Percentiles rank a stretch among this genome's conserved stretches.
Evolutionary conservation across 2,888 invertebrate species (phyloP).

Genomic region (Drosophila histrio): DNA sequence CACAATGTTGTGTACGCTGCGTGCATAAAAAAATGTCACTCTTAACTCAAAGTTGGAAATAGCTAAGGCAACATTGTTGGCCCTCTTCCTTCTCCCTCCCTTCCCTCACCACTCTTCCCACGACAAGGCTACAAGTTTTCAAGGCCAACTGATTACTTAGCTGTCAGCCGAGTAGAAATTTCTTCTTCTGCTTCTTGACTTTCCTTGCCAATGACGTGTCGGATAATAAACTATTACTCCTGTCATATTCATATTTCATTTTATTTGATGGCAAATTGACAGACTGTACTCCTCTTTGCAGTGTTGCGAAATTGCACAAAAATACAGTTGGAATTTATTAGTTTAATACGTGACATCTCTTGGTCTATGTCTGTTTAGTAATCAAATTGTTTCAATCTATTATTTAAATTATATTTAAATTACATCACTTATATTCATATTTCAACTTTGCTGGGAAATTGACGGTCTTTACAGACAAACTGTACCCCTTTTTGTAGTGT

Average conservation of each 20-base stretch:
- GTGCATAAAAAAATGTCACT: slow-evolving; percentile 45
- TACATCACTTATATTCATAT: no score
- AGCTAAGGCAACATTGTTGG: slow-evolving; percentile 24
- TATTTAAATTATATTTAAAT: no score
- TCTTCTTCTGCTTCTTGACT: slow-evolving; percentile 19
- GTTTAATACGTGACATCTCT: neutral
- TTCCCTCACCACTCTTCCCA: neutral
- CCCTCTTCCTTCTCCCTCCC: slow-evolving; percentile 5
- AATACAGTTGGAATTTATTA: neutral
- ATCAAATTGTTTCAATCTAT: no score
- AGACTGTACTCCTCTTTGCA: neutral
- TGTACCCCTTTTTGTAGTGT: no score
- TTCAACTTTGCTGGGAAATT: no score
- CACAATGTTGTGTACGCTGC: slow-evolving; percentile 61
- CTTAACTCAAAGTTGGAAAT: slow-evolving; percentile 32
- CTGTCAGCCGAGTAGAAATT: slow-evolving; percentile 37
- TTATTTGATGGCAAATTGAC: neutral
- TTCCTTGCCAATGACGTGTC: slow-evolving; percentile 50
- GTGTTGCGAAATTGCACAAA: neutral
- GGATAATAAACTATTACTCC: neutral
- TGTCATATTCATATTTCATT: neutral
- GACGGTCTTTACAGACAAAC: no score
- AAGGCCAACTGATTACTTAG: slow-evolving; percentile 58
- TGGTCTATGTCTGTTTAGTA: no score
- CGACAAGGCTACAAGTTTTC: slow-evolving; percentile 62